phyloP scores from a whole-genome alignment of 2,888 invertebrate genomes.

The Therioaphis trifolii region DNA sequence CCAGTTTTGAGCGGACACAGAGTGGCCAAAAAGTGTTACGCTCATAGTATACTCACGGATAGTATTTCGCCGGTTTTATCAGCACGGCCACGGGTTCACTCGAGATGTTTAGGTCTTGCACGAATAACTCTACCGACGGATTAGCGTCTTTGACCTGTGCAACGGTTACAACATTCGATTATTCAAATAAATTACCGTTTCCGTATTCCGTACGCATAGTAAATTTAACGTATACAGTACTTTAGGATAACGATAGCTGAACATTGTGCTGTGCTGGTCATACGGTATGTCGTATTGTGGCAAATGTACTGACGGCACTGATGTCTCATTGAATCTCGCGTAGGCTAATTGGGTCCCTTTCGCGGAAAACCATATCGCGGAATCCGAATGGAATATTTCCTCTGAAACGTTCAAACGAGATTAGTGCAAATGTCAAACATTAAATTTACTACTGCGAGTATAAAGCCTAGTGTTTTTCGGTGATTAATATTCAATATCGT shows the following conservation, averaged over 20 bases:
- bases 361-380: slow-evolving; percentile 90
- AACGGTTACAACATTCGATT: background rate
- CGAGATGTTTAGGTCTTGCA: background rate
- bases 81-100: background rate
- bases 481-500: too few relatives aligned
- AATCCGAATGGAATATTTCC: slow-evolving; percentile 86
- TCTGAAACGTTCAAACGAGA: slow-evolving; percentile 73
- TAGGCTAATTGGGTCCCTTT: slow-evolving; percentile 83
- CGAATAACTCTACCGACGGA: slow-evolving; percentile 29
- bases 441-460: too few relatives aligned
- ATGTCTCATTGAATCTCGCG: slow-evolving; percentile 82
- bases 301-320: slow-evolving; percentile 79
- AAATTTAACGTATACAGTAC: slow-evolving; percentile 69
- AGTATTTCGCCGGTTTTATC: slow-evolving; percentile 27
- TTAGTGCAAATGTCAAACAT: too few relatives aligned
- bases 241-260: slow-evolving; percentile 85
- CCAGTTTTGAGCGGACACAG: too few relatives aligned
- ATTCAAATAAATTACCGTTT: background rate
- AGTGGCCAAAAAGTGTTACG: too few relatives aligned
- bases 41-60: slow-evolving; percentile 21
- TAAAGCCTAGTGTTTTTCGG: too few relatives aligned
- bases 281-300: slow-evolving; percentile 84
- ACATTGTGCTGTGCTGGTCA: slow-evolving; percentile 82
- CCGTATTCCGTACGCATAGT: too few relatives aligned
- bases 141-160: slow-evolving; percentile 37